phyloP scores from a whole-genome alignment of 2,113 vertebrate genomes.

The Hippoglossus stenolepis region DNA sequence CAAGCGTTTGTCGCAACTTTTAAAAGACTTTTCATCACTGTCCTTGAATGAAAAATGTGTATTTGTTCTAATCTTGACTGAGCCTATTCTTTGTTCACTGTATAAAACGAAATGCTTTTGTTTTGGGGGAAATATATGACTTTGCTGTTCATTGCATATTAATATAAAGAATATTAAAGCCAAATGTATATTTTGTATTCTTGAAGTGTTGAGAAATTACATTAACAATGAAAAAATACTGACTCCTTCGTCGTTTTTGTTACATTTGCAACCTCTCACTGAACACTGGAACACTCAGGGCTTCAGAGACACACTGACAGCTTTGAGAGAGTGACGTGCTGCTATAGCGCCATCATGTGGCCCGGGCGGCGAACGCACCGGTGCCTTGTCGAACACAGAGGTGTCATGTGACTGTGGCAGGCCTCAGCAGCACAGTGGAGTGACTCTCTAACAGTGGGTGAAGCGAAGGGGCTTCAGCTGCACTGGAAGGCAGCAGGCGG shows the following conservation, averaged over 20 bases:
- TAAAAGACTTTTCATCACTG: constrained; percentile 19
- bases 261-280: constrained; percentile 22
- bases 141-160: constrained; percentile 18
- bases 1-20: constrained; percentile 29
- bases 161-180: too few relatives aligned
- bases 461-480: constrained; percentile 49
- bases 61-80: neutral
- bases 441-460: constrained; percentile 45
- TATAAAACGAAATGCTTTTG: neutral
- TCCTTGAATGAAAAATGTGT: neutral
- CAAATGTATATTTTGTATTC: constrained; percentile 29
- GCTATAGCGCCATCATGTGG: constrained; percentile 83
- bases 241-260: neutral
- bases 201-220: constrained; percentile 18
- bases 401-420: constrained; percentile 28
- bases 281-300: neutral
- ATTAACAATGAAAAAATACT: constrained; percentile 18
- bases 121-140: constrained; percentile 4
- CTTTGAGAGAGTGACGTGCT: constrained; percentile 57
- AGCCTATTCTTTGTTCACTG: too few relatives aligned
- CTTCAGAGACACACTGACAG: constrained; percentile 3
- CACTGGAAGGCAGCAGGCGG: constrained; percentile 57
- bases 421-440: constrained; percentile 31
- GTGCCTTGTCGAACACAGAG: neutral
- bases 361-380: constrained; percentile 29